Evolutionary conservation across 1,140 invertebrate genomes (phyloP), one percentile per base, ranked within the genome.

Genomic region (Dendroctonus valens): DNA sequence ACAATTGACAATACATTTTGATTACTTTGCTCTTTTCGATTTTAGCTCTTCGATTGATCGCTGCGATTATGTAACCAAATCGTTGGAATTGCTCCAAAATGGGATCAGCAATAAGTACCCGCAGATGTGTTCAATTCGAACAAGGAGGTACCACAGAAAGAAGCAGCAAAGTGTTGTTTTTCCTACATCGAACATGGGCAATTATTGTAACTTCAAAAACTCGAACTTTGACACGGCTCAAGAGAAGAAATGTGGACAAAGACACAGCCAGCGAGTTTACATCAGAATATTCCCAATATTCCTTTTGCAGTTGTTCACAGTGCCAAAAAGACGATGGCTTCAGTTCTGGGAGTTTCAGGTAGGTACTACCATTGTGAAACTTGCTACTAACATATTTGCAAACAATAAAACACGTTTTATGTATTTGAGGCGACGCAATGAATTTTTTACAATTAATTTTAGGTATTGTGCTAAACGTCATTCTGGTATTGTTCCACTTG

Each of bases 261-360:
- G 72, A 74, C 38, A 61, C 49, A 7, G 59, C 59, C 8, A 77
- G 70, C 42, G 72, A 74, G 15, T 74, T 59, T 44, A 70, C 65
- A 7, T 75, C 74, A 1, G 71, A 74, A 59, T 74, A 68, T 65
- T 71, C 73, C 9, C 71, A 73, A 42, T 76, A 74, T 68, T 75
- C 75, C 37, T 71, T 72, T 55, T 77, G 75, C 50, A 76, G 74
- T 53, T 77, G 75, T 67, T 69, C 73, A 11, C 70, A 76, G 52
- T 77, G 75, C 59, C 69, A 73, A 52, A 69, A 64, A 46, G 62
- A 75, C 39, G 74, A 77, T 65, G 73, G 68, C 5, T 71, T 76
- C 59, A 74, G 72, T 50, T 73, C 71, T 26, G 72, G 55, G 44
- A 68, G 64, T 53, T 68, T 65, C 50, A 76, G 72, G 74, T 76